Evolutionary conservation across 2,113 vertebrate species (phyloP).

Genomic region (Abramis brama): DNA sequence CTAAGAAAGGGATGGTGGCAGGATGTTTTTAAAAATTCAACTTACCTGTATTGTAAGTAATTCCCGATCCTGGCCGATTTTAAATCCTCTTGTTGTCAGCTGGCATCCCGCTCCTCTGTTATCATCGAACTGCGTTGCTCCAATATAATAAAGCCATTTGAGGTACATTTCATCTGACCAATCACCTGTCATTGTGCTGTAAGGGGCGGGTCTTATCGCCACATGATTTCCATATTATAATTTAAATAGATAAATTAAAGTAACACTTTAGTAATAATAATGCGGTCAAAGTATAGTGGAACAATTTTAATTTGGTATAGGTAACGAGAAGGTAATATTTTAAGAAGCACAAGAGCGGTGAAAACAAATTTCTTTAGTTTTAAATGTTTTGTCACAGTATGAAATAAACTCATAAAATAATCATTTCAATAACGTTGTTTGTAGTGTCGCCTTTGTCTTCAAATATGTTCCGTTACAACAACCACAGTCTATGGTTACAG

Average conservation of each 20-base stretch:
- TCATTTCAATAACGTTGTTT: neutral
- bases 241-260: neutral
- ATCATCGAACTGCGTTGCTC: conserved; percentile 1
- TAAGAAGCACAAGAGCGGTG: neutral
- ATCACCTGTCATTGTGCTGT: conserved; percentile 54
- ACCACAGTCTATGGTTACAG: too few species aligned
- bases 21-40: neutral
- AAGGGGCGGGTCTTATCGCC: conserved; percentile 35
- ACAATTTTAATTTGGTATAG: neutral
- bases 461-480: neutral
- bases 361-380: neutral
- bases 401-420: neutral
- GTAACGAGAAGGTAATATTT: neutral
- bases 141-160: conserved; percentile 16
- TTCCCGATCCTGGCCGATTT: neutral
- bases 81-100: neutral
- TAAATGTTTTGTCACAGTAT: neutral
- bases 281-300: neutral
- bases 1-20: neutral
- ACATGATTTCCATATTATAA: neutral
- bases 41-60: neutral
- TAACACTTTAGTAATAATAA: neutral
- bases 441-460: neutral
- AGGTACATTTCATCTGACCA: conserved; percentile 20
- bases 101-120: neutral